A percentile compares a stretch with the other conserved stretches of the same genome.
Evolutionary conservation across 2,113 vertebrate genomes (phyloP).

Genomic region (Etheostoma spectabile): DNA sequence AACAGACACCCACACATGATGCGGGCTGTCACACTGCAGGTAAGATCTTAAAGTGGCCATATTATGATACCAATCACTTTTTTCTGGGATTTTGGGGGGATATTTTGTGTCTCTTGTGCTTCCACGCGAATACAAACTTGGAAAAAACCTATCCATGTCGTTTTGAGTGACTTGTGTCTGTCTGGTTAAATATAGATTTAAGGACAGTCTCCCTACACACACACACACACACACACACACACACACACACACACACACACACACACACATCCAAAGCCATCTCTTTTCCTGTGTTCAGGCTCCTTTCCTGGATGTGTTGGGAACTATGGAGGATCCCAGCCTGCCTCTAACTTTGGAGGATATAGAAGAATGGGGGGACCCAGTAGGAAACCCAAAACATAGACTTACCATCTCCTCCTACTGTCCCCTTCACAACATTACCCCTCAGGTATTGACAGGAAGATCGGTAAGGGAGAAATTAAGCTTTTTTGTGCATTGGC

Average conservation of each 20-base stretch:
- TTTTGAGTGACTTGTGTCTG: not conserved
- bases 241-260: not conserved
- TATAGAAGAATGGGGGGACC: conserved; percentile 95
- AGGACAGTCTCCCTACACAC: no score
- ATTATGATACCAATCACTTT: no score
- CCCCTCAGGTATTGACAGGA: conserved; percentile 87
- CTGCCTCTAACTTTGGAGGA: conserved; percentile 95
- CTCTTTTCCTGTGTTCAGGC: conserved; percentile 81
- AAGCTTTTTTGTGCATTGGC: not conserved
- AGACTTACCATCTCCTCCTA: conserved; percentile 89
- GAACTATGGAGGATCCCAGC: conserved; percentile 89
- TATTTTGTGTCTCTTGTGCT: not conserved
- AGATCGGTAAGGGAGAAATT: not conserved
- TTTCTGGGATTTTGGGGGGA: no score
- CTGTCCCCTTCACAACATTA: conserved; percentile 94
- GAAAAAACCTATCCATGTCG: no score
- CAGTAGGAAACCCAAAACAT: conserved; percentile 83
- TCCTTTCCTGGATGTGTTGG: conserved; percentile 94
- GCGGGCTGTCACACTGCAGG: conserved; percentile 89
- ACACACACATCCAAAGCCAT: not conserved
- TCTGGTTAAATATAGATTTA: not conserved
- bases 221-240: not conserved
- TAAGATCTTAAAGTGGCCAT: conserved; percentile 61
- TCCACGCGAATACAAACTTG: no score
- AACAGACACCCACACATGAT: conserved; percentile 88